phyloP scores from a whole-genome alignment of 2,888 invertebrate species.

The Sinhomidia bicolor region DNA sequence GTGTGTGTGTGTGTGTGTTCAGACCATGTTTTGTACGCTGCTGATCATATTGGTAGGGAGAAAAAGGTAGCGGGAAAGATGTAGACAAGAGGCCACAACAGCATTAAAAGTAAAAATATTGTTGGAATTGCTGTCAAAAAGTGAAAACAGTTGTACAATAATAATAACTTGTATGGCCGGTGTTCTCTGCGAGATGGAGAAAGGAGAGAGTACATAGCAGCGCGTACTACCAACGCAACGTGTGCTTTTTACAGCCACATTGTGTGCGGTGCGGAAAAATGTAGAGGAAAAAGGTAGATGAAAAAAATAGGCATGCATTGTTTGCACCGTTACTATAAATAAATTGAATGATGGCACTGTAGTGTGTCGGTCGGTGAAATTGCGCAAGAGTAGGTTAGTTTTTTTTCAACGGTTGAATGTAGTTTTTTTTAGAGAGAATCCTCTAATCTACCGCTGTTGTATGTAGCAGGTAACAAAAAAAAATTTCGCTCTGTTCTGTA shows the following conservation, averaged over 20 bases:
- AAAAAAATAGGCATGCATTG: background rate
- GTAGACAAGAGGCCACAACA: slow-evolving; percentile 37
- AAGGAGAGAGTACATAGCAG: no score
- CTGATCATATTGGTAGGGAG: background rate
- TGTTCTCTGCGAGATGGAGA: slow-evolving; percentile 30
- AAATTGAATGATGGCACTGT: no score
- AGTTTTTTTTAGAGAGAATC: no score
- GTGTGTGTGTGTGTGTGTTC: no score
- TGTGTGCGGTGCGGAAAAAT: background rate
- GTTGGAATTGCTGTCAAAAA: slow-evolving; percentile 60
- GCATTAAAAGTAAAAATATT: slow-evolving; percentile 61
- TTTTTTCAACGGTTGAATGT: no score
- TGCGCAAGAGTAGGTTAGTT: background rate
- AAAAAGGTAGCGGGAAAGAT: background rate
- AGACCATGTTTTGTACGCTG: background rate
- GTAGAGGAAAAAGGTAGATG: background rate
- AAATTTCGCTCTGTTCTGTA: no score
- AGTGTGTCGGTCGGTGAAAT: background rate
- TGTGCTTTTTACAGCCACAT: no score
- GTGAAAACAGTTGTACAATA: slow-evolving; percentile 44
- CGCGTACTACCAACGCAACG: no score
- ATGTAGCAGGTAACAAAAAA: no score
- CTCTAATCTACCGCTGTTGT: no score
- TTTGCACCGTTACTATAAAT: no score
- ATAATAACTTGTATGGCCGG: slow-evolving; percentile 36